Percentiles rank a stretch among this genome's conserved stretches.
Conservation (phyloP, 2,113 vertebrate genomes). For the Cynoglossus semilaevis region DNA sequence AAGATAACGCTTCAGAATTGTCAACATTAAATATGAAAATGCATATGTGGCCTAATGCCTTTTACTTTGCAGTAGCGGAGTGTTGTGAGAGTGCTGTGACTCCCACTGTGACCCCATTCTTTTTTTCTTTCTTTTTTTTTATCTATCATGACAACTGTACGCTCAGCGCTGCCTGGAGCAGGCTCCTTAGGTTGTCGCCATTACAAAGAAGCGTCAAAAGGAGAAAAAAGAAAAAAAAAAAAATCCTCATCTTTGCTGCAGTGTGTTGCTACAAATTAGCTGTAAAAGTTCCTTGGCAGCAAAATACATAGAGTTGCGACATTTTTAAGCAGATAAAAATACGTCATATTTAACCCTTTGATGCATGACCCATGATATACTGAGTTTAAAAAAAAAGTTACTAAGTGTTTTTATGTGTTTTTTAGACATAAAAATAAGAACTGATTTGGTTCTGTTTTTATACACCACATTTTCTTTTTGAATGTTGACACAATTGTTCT, state of each 20-base stretch:
- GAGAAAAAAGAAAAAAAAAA: not conserved
- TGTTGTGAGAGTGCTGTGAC: constrained; percentile 38
- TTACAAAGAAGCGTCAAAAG: constrained; percentile 64
- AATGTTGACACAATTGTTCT: too few species aligned
- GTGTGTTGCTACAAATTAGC: constrained; percentile 41
- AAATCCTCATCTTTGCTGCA: constrained; percentile 13
- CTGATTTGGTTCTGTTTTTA: too few species aligned
- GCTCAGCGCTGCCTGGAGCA: constrained; percentile 64
- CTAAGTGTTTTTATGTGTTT: too few species aligned
- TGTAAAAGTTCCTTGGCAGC: constrained; percentile 47
- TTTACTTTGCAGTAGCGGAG: constrained; percentile 48
- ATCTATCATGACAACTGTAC: constrained; percentile 71
- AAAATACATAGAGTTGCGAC: constrained; percentile 29
- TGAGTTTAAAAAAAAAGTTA: too few species aligned
- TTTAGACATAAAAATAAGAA: too few species aligned
- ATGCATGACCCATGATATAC: too few species aligned
- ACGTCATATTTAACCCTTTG: too few species aligned
- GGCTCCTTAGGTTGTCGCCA: constrained; percentile 47
- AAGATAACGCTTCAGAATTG: too few species aligned
- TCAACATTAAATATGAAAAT: not conserved
- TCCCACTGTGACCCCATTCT: constrained; percentile 60
- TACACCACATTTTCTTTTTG: too few species aligned
- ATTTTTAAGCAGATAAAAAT: too few species aligned
- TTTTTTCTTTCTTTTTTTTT: too few species aligned
- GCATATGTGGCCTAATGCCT: constrained; percentile 1